Evolutionary conservation across 2,888 invertebrate species (phyloP), one percentile per base, ranked within the genome.

Genomic region (Vannuccia rotundouncinata): DNA sequence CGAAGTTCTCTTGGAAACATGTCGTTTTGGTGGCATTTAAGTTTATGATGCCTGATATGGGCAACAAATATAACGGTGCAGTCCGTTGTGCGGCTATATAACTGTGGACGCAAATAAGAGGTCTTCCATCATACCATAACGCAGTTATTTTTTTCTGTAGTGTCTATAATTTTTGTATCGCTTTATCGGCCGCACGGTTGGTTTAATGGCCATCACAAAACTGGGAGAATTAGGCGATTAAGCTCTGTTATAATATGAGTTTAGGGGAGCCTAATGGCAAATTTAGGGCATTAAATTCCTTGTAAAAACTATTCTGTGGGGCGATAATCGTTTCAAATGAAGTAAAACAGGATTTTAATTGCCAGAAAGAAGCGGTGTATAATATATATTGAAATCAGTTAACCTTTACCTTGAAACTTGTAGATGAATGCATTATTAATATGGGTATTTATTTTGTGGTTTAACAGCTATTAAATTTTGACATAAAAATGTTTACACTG

Each of bases 1-100:
- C 25, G 25, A 5, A 66, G 66, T n/a, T n/a, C 66, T n/a, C 66
- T 22, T 66, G 66, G 66, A 66, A 66, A 66, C 66, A 66, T 66
- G 66, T 66, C 66, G 66, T 66, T 66, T 66, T 27, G 66, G 13
- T 22, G 66, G 22, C 66, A 66, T 66, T 66, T 66, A 13, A 66
- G 66, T 66, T 66, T 66, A 66, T 66, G 25, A 45, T 45, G 17
- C 45, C 17, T 45, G 5, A 45, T 45, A 5, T 45, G 5, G 45
- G 10, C 45, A 13, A 13, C 17, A 5, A 45, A 17, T 5, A 17
- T 17, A n/a, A n/a, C n/a, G n/a, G n/a, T n/a, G n/a, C n/a, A n/a
- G n/a, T n/a, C n/a, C n/a, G 45, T 17, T 45, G 45, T 45, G 45
- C 45, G 17, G 45, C 5, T n/a, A n/a, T n/a, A n/a, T n/a, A 45